Evolutionary conservation across 1,140 invertebrate genomes (phyloP), one percentile per base, ranked within the genome.

Genomic region (Heliconius nattereri): DNA sequence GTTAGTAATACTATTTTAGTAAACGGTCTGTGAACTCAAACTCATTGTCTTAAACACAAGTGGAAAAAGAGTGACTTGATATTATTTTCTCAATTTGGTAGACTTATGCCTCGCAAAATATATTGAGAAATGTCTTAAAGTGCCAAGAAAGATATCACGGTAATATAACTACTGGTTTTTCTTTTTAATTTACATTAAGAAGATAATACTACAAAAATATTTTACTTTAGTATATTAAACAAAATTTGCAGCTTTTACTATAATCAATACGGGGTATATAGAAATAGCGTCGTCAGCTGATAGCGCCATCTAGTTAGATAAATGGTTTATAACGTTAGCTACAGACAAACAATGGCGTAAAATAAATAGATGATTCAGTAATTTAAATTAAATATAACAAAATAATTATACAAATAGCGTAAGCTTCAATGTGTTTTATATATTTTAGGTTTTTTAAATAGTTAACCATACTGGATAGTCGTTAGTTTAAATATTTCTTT

Each of bases 201-300:
- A 16, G 16, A 66, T 26, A 26, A 26, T 29, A 29, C 5, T 29
- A 9, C 0, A n/a, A n/a, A 66, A 26, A 66, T 66, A 66, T 1
- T 26, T 8, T 66, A 66, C 60, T 26, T 8, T 29, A 66, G 8
- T 66, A 60, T 60, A 29, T 66, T 66, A 26, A 66, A 66, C 60
- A 26, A 66, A 29, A 66, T 66, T 66, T 66, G 60, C 26, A 66
- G 60, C 60, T 29, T 66, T 66, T 66, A 66, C 60, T 66, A 66
- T 66, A 66, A 66, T 66, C 60, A 66, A 66, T 66, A 66, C 60
- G 11, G 16, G 60, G 60, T 66, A 66, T 66, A 66, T 66, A 66
- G 60, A 66, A 66, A 66, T 66, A 66, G 60, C 60, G 60, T 29
- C 60, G 60, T 66, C 23, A 29, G 60, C 60, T 26, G 60, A 66